Base-by-base conservation (phyloP, 1,140 invertebrate genomes). In the Leptopilina boulardi region DNA sequence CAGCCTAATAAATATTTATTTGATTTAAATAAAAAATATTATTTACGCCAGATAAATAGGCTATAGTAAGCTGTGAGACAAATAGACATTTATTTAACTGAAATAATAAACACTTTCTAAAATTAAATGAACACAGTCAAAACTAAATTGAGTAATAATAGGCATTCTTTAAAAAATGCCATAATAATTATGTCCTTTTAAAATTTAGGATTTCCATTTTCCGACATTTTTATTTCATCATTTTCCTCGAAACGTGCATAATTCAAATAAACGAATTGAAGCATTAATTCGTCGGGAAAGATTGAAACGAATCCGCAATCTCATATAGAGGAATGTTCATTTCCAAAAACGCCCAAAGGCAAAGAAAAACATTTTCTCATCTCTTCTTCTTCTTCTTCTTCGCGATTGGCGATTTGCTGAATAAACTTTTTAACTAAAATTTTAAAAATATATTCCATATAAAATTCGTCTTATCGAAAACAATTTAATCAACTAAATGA, bases 351-450 rank as follows among this genome's bases (percentile, higher is more conserved):
- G 47, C 47, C 47, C 6, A 51, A n/a, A n/a, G n/a, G 47, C 47
- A 51, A 51, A 51, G 13, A n/a, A n/a, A 51, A 51, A 51, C 47
- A 51, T 51, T 51, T 51, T n/a, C 47, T 51, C n/a, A 47, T n/a
- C 2, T 47, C 11, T 47, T 8, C 15, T 18, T 18, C n/a, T 18
- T 51, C 47, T 18, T n/a, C 15, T 47, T 47, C 44, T n/a, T n/a
- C 15, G 47, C n/a, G 15, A 51, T 5, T 18, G 47, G 18, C n/a
- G 47, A 51, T 51, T 51, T 51, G 2, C 47, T 51, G 18, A 18
- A 51, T 51, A 51, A 51, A 51, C 47, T 51, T 51, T 51, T 44
- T 44, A 13, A 44, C 15, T 51, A 18, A n/a, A 51, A 51, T n/a
- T 51, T 51, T n/a, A 1, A 18, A 51, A 51, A 51, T 42, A 3